Evolutionary conservation across 2,113 vertebrate genomes (phyloP).

Genomic region (Peromyscus polionotus): DNA sequence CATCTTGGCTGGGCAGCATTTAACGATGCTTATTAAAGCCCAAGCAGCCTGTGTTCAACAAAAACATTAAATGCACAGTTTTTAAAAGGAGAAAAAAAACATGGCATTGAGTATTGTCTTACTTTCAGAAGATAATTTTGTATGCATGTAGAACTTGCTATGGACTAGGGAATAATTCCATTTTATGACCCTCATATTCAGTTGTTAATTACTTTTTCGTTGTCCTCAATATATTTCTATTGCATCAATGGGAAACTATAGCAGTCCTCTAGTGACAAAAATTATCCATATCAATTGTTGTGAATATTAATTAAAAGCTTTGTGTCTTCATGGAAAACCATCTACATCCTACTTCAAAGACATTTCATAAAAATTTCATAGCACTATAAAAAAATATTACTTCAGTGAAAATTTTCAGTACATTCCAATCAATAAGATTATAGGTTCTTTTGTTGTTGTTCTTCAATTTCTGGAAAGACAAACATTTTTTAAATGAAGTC

Average conservation of each 20-base stretch:
- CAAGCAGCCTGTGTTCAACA: slow-evolving; percentile 53
- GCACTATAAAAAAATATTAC: slow-evolving; percentile 24
- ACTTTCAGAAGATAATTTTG: slow-evolving; percentile 71
- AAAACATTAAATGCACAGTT: slow-evolving; percentile 65
- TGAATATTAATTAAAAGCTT: slow-evolving; percentile 82
- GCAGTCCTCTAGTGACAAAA: slow-evolving; percentile 74
- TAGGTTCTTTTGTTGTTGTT: slow-evolving; percentile 67
- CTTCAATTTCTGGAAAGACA: slow-evolving; percentile 72
- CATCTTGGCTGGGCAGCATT: slow-evolving; percentile 8
- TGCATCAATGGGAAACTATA: slow-evolving; percentile 72
- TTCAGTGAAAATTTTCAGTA: slow-evolving; percentile 61
- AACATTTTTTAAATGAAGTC: slow-evolving; percentile 70
- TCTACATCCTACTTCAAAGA: slow-evolving; percentile 72
- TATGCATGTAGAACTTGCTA: slow-evolving; percentile 48
- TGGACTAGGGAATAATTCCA: slow-evolving; percentile 73
- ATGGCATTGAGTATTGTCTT: slow-evolving; percentile 61
- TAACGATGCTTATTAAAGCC: slow-evolving; percentile 53
- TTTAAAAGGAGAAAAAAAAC: slow-evolving; percentile 57
- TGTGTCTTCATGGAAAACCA: slow-evolving; percentile 69
- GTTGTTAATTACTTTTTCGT: slow-evolving; percentile 77
- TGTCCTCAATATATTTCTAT: slow-evolving; percentile 73
- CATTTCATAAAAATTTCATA: no score
- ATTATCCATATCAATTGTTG: slow-evolving; percentile 73
- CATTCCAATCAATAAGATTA: slow-evolving; percentile 71
- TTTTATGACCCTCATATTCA: slow-evolving; percentile 70